Evolutionary conservation across 2,888 invertebrate species (phyloP).

Genomic region (Synanthedon formicaeformis): DNA sequence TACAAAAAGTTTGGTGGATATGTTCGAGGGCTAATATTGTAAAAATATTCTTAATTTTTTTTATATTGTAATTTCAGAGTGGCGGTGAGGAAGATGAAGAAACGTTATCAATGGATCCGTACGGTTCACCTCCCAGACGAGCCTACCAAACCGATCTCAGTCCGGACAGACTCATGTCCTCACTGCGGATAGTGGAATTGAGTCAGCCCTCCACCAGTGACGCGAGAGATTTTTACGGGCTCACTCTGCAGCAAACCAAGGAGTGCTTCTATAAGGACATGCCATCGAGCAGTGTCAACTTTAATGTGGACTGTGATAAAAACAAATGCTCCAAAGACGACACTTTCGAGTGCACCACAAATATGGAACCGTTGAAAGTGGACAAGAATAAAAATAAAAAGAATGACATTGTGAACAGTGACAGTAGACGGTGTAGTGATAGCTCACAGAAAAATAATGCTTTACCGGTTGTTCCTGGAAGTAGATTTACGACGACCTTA

Average conservation of each 20-base stretch:
- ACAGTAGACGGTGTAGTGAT: constrained; percentile 50
- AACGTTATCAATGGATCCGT: constrained; percentile 66
- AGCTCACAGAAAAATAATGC: constrained; percentile 43
- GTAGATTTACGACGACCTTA: constrained; percentile 54
- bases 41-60: not conserved
- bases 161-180: constrained; percentile 19
- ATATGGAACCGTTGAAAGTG: constrained; percentile 36
- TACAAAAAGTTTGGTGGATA: too few relatives aligned
- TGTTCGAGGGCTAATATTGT: too few relatives aligned
- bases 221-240: constrained; percentile 38
- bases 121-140: constrained; percentile 37
- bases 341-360: constrained; percentile 19
- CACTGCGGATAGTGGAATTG: constrained; percentile 17
- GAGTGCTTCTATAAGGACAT: constrained; percentile 52
- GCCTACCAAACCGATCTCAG: constrained; percentile 49
- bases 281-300: constrained; percentile 57
- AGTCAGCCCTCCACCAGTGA: constrained; percentile 32
- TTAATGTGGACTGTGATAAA: constrained; percentile 39
- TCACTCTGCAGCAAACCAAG: constrained; percentile 46
- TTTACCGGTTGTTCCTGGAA: constrained; percentile 26
- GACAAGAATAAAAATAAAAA: constrained; percentile 30
- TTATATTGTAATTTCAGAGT: constrained; percentile 23
- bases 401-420: constrained; percentile 45
- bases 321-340: constrained; percentile 40
- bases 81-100: constrained; percentile 72